A percentile compares a stretch with the other conserved stretches of the same genome.
Conservation (phyloP, 1,140 invertebrate species). For the Babylonia areolata region DNA sequence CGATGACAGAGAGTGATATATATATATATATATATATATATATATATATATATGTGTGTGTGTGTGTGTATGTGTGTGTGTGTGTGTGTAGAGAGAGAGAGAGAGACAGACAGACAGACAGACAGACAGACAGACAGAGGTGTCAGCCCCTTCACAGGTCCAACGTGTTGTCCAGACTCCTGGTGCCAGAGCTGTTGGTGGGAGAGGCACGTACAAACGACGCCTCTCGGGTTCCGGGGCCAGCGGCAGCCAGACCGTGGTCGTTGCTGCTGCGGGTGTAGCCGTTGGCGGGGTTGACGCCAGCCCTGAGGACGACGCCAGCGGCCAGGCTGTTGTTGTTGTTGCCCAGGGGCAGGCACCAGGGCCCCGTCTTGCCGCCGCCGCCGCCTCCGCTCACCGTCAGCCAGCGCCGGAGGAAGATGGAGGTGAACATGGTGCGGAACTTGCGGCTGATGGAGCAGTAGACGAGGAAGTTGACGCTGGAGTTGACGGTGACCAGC, state of each 20-base stretch:
- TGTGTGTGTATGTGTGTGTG: not conserved
- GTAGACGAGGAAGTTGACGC: slow-evolving; percentile 97
- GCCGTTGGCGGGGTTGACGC: slow-evolving; percentile 36
- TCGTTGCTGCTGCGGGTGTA: slow-evolving; percentile 40
- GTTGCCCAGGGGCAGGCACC: slow-evolving; percentile 44
- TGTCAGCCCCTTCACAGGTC: slow-evolving; percentile 17
- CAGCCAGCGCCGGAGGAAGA: slow-evolving; percentile 44
- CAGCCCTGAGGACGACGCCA: slow-evolving; percentile 18
- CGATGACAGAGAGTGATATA: no score
- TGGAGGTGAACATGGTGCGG: slow-evolving; percentile 76
- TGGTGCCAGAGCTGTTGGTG: slow-evolving; percentile 23
- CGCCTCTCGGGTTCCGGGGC: slow-evolving; percentile 8
- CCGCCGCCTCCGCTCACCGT: slow-evolving; percentile 39
- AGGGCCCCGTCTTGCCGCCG: slow-evolving; percentile 43
- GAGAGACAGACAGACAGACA: not conserved
- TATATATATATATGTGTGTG: slow-evolving; percentile 2
- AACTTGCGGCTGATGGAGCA: slow-evolving; percentile 97
- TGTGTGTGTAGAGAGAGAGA: no score
- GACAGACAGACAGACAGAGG: slow-evolving; percentile 11
- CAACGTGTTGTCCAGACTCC: not conserved
- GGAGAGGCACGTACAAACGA: not conserved
- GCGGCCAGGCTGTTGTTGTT: slow-evolving; percentile 44
- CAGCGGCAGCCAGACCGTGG: not conserved
- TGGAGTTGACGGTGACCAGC: slow-evolving; percentile 94
- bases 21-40: slow-evolving; percentile 9